Conservation (phyloP, 2,888 invertebrate species). For the Eupithecia tripunctaria region DNA sequence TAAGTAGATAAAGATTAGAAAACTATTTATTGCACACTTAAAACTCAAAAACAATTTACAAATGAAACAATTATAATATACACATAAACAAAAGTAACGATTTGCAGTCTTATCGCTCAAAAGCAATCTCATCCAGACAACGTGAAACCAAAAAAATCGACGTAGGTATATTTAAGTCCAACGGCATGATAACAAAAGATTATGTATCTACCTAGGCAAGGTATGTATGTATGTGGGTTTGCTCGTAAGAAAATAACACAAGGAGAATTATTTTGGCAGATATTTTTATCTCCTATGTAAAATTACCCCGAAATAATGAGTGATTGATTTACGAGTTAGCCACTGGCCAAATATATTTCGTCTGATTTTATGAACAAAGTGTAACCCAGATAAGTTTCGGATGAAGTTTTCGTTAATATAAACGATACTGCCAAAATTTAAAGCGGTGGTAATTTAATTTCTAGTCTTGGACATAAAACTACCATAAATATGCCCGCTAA, state of each 20-base stretch:
- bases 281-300: slow-evolving; percentile 5
- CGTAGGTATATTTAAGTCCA: no score
- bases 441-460: neutral
- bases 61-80: no score
- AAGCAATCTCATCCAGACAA: no score
- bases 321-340: slow-evolving; percentile 12
- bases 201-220: no score
- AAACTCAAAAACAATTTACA: no score
- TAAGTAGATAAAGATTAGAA: no score
- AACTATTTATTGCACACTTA: no score
- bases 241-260: neutral
- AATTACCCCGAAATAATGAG: slow-evolving; percentile 7
- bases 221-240: no score
- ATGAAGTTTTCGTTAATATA: neutral
- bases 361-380: neutral
- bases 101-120: no score
- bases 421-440: neutral
- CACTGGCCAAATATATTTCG: neutral
- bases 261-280: neutral
- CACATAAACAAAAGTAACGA: no score
- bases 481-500: slow-evolving; percentile 1
- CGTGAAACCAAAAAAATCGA: no score
- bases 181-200: no score
- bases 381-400: slow-evolving; percentile 4
- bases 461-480: neutral